These are phyloP conservation scores for Lycocorax pyrrhopterus DNA, from an alignment of 2,113 vertebrate species.

Conservation along the genomic window DNA sequence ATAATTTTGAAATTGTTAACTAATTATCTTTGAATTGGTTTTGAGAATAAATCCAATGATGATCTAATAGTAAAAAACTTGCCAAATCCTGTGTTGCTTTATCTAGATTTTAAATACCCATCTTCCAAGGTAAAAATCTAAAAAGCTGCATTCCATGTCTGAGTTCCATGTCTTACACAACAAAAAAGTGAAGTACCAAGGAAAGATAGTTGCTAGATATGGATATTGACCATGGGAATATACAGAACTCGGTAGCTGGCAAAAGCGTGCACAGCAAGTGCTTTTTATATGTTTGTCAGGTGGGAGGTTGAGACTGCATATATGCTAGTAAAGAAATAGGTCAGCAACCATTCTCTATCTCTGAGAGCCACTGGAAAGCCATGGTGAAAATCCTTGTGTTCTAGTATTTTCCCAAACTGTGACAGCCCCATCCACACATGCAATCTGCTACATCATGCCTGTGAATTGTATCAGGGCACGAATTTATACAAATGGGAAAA, in stretches of 20 bases:
- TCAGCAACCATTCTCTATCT: not conserved
- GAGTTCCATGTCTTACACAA: not conserved
- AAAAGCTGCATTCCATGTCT: not conserved
- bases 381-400: not conserved
- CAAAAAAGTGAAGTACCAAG: not conserved
- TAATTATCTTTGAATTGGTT: not conserved
- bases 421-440: not conserved
- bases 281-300: not conserved
- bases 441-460: not conserved
- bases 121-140: not conserved
- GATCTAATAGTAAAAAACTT: not conserved
- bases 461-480: fast-evolving
- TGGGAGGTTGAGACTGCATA: not conserved
- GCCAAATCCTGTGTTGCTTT: not conserved
- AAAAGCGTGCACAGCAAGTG: not conserved
- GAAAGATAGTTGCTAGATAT: not conserved
- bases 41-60: not conserved
- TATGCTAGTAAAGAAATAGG: not conserved
- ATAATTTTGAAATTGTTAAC: not conserved
- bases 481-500: not conserved
- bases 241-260: not conserved
- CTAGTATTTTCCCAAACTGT: not conserved
- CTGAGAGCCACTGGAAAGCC: not conserved
- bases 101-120: not conserved
- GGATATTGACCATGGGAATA: not conserved